Evolutionary conservation across 1,140 invertebrate species (phyloP), one percentile per base, ranked within the genome.

Genomic region (Stegodyphus dumicola): DNA sequence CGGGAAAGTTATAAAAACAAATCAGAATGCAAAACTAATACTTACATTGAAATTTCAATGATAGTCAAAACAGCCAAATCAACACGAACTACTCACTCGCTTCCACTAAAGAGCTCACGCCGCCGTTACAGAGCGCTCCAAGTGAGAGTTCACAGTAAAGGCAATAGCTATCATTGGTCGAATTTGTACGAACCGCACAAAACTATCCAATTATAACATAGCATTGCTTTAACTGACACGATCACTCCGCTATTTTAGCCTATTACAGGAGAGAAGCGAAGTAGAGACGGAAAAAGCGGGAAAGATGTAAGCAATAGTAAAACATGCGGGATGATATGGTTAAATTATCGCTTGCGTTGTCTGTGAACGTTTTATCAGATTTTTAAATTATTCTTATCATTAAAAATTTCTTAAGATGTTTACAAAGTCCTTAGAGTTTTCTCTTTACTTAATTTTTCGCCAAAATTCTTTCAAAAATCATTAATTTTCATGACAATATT

Each of bases 181-280:
- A 85, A 71, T 85, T 85, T 49, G 51, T 51, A 85, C 18, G 51
- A 49, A 52, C 53, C 84, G 84, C 84, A 77, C 76, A 85, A 65
- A 85, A 6, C 52, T 52, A 18, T 15, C 84, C 84, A 85, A 85
- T 85, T 10, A 71, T 13, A 66, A 6, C 7, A 5, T 6, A 53
- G 53, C 51, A n/a, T 85, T 33, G 53, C 17, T 77, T 71, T 85
- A 85, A 85, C 74, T 85, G 84, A 85, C 84, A 77, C 10, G 51
- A 77, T 85, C 66, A 15, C 84, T 85, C 69, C 33, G 84, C 67
- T 70, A 52, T 77, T 70, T 69, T 49, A 51, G 18, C 81, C 81
- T 75, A 84, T 84, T 60, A 17, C 52, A 33, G 51, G 69, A 76
- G 0, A 66, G 81, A 15, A 83, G n/a, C 70, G 74, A 83, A 79